Percentiles rank a stretch among this genome's conserved stretches.
phyloP scores from a whole-genome alignment of 2,113 vertebrate genomes.

The Rhodinocichla rosea region DNA sequence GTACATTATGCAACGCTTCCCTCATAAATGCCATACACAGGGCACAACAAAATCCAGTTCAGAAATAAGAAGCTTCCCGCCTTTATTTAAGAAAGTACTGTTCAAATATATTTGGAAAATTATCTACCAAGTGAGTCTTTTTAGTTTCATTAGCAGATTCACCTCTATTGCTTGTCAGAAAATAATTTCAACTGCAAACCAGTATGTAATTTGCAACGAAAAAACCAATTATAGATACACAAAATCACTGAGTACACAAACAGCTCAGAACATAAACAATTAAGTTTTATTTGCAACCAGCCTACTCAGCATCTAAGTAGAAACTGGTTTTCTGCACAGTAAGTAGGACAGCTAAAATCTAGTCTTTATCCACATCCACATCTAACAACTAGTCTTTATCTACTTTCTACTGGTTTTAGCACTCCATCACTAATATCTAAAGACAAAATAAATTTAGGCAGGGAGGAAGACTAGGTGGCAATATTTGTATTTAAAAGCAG shows the following conservation, averaged over 20 bases:
- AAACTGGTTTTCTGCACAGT: not conserved
- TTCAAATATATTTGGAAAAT: not conserved
- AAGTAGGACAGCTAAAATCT: no score
- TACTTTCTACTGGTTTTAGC: not conserved
- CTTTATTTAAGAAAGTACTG: not conserved
- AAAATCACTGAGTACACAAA: not conserved
- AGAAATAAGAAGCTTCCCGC: not conserved
- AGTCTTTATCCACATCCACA: no score
- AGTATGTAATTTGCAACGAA: not conserved
- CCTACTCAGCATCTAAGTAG: not conserved
- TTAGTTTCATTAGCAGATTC: not conserved
- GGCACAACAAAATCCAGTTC: not conserved
- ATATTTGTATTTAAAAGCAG: not conserved
- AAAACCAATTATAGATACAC: not conserved
- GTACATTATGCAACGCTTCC: not conserved
- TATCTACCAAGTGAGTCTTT: not conserved
- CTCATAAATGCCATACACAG: rapidly evolving
- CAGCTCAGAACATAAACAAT: not conserved
- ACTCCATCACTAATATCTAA: not conserved
- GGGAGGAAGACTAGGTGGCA: not conserved
- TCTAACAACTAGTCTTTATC: not conserved
- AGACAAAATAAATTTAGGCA: not conserved
- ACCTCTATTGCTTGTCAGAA: not conserved
- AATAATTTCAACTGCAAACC: not conserved
- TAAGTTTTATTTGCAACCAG: not conserved